Percentiles rank a stretch among this genome's conserved stretches.
Evolutionary conservation across 2,888 invertebrate genomes (phyloP).

Genomic region (Hemaris fuciformis): DNA sequence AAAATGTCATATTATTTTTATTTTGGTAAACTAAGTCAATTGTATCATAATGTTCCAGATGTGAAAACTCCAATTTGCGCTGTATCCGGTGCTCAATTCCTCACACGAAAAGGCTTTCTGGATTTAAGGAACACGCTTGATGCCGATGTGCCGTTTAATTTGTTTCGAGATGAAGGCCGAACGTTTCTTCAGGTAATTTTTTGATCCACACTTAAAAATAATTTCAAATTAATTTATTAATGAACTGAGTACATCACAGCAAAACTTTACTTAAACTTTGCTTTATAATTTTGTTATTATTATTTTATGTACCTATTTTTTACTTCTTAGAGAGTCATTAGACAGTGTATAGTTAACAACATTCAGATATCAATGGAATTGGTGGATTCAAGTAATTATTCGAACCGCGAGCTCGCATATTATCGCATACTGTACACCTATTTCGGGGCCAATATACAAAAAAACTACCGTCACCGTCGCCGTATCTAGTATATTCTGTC

Average conservation of each 20-base stretch:
- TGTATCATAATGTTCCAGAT: slow-evolving; percentile 70
- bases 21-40: neutral
- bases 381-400: no score
- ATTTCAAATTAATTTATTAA: neutral
- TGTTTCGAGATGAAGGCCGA: slow-evolving; percentile 90
- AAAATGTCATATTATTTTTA: neutral
- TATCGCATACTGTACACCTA: no score
- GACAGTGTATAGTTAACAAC: no score
- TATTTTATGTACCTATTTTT: neutral
- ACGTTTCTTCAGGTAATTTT: slow-evolving; percentile 88
- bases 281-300: neutral
- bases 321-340: no score
- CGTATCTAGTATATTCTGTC: no score
- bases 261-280: no score
- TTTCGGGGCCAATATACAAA: no score
- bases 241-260: neutral
- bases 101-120: slow-evolving; percentile 89
- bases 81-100: slow-evolving; percentile 91
- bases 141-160: slow-evolving; percentile 89
- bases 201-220: neutral
- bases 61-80: slow-evolving; percentile 91
- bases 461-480: no score
- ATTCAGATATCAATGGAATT: no score
- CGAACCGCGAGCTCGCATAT: no score
- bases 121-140: slow-evolving; percentile 89